Percentiles rank a stretch among this genome's conserved stretches.
Evolutionary conservation across 2,888 invertebrate species (phyloP).

Genomic region (Physocephala rufipes): DNA sequence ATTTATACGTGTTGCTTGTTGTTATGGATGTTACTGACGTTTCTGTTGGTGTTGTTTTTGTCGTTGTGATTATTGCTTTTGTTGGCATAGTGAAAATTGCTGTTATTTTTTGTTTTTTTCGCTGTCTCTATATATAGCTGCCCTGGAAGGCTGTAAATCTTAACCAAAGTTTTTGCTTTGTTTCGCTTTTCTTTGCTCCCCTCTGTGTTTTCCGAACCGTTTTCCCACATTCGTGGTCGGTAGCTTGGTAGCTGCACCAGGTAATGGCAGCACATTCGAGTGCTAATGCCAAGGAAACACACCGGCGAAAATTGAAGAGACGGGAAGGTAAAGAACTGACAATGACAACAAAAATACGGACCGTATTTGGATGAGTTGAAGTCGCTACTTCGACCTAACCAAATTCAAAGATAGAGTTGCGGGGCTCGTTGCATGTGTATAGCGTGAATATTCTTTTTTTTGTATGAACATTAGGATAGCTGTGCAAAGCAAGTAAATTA

Average conservation of each 20-base stretch:
- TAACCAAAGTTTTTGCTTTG: conserved; percentile 10
- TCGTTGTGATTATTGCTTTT: background rate
- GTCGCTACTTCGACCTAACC: conserved; percentile 3
- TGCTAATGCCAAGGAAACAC: no score
- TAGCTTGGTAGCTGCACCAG: background rate
- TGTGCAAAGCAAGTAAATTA: conserved; percentile 10
- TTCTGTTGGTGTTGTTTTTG: background rate
- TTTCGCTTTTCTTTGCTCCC: background rate
- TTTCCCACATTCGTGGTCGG: background rate
- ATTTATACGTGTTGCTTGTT: conserved; percentile 26
- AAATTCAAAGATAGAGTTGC: background rate
- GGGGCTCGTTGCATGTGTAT: background rate
- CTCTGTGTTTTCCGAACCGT: background rate
- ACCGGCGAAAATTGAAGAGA: no score
- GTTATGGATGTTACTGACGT: conserved; percentile 8
- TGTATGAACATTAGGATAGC: background rate
- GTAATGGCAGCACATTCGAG: no score
- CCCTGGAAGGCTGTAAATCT: conserved; percentile 23
- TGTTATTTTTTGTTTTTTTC: conserved; percentile 31
- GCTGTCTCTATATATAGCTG: conserved; percentile 11
- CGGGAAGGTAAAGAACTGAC: background rate
- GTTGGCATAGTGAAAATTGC: background rate
- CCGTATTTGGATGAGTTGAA: conserved; percentile 2
- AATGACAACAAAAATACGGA: conserved; percentile 1
- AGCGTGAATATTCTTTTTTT: background rate